A percentile compares a stretch with the other conserved stretches of the same genome.
These are phyloP conservation scores for Fistularia commersonii DNA, from an alignment of 2,797 vertebrate species.

Conservation along the genomic window DNA sequence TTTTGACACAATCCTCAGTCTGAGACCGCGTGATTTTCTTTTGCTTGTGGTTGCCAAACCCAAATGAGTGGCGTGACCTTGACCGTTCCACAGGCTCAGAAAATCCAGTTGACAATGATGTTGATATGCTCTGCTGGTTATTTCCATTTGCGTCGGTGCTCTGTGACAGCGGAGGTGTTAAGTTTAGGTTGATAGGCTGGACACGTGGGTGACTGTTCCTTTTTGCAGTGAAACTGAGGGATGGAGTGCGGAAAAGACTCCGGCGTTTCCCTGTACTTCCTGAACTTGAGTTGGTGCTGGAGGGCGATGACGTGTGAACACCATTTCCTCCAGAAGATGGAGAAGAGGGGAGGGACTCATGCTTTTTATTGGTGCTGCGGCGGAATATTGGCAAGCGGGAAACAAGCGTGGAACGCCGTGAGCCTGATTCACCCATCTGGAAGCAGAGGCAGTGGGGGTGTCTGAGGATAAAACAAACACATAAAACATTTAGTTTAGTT, in stretches of 20 bases:
- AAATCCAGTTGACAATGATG: slow-evolving; percentile 63
- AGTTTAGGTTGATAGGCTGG: slow-evolving; percentile 69
- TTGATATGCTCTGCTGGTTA: slow-evolving; percentile 59
- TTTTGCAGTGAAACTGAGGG: slow-evolving; percentile 88
- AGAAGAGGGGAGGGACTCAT: slow-evolving; percentile 94
- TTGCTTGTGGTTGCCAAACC: slow-evolving; percentile 84
- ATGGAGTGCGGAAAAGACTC: slow-evolving; percentile 92
- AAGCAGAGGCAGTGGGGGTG: slow-evolving; percentile 20
- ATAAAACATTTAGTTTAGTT: background rate
- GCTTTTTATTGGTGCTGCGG: slow-evolving; percentile 85
- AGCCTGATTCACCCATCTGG: slow-evolving; percentile 91
- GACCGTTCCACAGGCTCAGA: slow-evolving; percentile 79
- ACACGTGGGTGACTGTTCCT: slow-evolving; percentile 80
- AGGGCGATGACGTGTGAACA: slow-evolving; percentile 92
- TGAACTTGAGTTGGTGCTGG: slow-evolving; percentile 97
- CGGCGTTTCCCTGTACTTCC: slow-evolving; percentile 93
- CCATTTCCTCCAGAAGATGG: slow-evolving; percentile 88
- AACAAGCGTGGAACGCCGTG: slow-evolving; percentile 89
- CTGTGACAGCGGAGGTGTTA: slow-evolving; percentile 55
- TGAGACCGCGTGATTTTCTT: slow-evolving; percentile 94
- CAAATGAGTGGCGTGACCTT: slow-evolving; percentile 85
- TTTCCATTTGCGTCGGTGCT: slow-evolving; percentile 66
- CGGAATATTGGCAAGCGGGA: slow-evolving; percentile 97
- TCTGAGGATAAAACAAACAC: slow-evolving; percentile 34
- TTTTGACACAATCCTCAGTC: slow-evolving; percentile 91